A percentile compares a stretch with the other conserved stretches of the same genome.
Evolutionary conservation across 1,140 invertebrate genomes (phyloP).

Genomic region (Bombus confusus): DNA sequence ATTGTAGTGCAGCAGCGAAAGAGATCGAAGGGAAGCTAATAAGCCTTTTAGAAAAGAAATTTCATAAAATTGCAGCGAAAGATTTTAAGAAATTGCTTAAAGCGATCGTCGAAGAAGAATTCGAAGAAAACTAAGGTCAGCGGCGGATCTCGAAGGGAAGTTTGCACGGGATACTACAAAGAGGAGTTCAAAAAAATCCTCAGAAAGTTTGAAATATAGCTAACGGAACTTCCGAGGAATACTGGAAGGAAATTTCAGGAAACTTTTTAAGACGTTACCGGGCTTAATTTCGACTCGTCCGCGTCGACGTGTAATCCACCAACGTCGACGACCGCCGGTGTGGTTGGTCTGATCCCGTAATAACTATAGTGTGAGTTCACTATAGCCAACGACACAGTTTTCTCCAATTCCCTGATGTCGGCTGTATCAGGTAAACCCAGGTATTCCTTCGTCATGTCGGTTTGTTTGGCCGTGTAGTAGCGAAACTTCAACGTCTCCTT

Average conservation of each 20-base stretch:
- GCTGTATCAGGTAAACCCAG: slow-evolving; percentile 75
- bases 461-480: slow-evolving; percentile 63
- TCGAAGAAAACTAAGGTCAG: background rate
- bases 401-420: slow-evolving; percentile 77
- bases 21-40: slow-evolving; percentile 83
- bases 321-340: slow-evolving; percentile 83
- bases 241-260: background rate
- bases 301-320: slow-evolving; percentile 82
- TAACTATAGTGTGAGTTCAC: slow-evolving; percentile 84
- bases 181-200: background rate
- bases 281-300: slow-evolving; percentile 50
- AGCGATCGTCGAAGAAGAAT: background rate
- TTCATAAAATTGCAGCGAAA: slow-evolving; percentile 84
- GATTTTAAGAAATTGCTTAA: slow-evolving; percentile 76
- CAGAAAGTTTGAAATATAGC: background rate
- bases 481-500: slow-evolving; percentile 55
- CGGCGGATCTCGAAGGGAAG: background rate
- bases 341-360: slow-evolving; percentile 79
- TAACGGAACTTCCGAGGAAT: background rate
- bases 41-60: slow-evolving; percentile 30
- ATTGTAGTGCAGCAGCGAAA: background rate
- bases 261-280: slow-evolving; percentile 43
- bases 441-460: slow-evolving; percentile 73
- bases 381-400: slow-evolving; percentile 82
- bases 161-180: background rate